These are phyloP conservation scores for Nomada flava DNA, from an alignment of 2,888 invertebrate genomes.

Conservation along the genomic window DNA sequence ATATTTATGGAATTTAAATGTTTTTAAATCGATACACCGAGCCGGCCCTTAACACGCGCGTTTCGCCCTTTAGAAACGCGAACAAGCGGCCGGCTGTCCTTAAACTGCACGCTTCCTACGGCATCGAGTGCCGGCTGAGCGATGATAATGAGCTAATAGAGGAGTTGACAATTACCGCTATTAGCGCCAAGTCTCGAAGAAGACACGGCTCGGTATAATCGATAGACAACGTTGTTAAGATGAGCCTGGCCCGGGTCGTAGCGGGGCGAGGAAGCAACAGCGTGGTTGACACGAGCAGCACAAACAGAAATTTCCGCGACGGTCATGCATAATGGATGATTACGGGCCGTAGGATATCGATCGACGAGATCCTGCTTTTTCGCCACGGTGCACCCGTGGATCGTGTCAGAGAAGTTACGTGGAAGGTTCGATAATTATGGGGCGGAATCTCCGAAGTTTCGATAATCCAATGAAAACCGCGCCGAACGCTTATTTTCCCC, in stretches of 20 bases:
- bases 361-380: constrained; percentile 28
- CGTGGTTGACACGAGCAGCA: constrained; percentile 43
- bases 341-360: constrained; percentile 33
- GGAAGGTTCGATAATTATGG: constrained; percentile 34
- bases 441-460: constrained; percentile 1
- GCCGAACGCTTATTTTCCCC: not conserved
- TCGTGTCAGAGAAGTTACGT: constrained; percentile 24
- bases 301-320: constrained; percentile 56
- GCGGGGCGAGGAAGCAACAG: constrained; percentile 20
- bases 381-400: constrained; percentile 9
- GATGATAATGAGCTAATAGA: constrained; percentile 71
- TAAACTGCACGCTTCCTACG: constrained; percentile 11
- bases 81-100: constrained; percentile 36
- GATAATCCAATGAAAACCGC: constrained; percentile 5
- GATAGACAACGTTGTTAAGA: constrained; percentile 57
- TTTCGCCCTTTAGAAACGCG: constrained; percentile 58
- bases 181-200: constrained; percentile 64
- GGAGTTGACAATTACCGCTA: constrained; percentile 73
- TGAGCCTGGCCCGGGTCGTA: not conserved
- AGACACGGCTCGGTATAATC: constrained; percentile 66
- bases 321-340: constrained; percentile 49
- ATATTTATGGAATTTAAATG: constrained; percentile 78
- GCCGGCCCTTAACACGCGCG: constrained; percentile 61
- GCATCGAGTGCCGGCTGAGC: constrained; percentile 7
- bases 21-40: constrained; percentile 75